Base-by-base conservation (phyloP, 53 echinoderm and acorn worm genomes). In the Mesocentrotus franciscanus region DNA sequence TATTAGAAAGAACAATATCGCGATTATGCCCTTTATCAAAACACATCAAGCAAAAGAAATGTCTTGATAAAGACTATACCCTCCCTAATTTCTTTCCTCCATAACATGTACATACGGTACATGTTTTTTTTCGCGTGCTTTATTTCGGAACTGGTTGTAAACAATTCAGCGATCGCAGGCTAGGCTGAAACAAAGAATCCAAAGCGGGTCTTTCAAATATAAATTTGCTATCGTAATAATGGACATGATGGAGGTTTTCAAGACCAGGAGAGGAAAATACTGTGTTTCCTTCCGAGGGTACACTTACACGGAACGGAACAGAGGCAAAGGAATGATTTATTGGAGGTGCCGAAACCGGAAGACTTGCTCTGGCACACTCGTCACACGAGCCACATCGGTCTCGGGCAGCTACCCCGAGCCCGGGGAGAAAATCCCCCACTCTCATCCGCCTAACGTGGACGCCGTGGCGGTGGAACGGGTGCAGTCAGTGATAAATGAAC, bases 321-420 rank as follows among this genome's bases (percentile, higher is more conserved):
- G 29, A 87, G 1, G 9, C 10, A 87, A 58, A 3, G 87, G 87
- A 39, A 57, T 58, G 11, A 58, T 87, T 57, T 87, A 87, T 58
- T 87, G 87, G 87, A 87, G 87, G 58, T 87, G 87, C 87, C 14
- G 87, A 27, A 87, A 87, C 87, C 10, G 87, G 58, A 87, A 56
- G n/a, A 87, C 59, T n/a, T 87, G 87, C 34, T 87, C 57, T 0
- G 87, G 87, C 58, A 87, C 87, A 58, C 87, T 87, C 27, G 58
- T 87, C 58, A 87, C 87, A 12, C 81, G 18, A 81, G 81, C 81
- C 42, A 9, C 81, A 18, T 36, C 81, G 20, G 26, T 87, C n/a
- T 26, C n/a, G 56, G 87, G 57, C 49, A n/a, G 56, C 26, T 26
- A 58, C 27, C 57, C 57, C 87, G 58, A 58, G 56, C 87, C 87